Conservation (phyloP, 2,113 vertebrate species). For the Urocynchramus pylzowi region DNA sequence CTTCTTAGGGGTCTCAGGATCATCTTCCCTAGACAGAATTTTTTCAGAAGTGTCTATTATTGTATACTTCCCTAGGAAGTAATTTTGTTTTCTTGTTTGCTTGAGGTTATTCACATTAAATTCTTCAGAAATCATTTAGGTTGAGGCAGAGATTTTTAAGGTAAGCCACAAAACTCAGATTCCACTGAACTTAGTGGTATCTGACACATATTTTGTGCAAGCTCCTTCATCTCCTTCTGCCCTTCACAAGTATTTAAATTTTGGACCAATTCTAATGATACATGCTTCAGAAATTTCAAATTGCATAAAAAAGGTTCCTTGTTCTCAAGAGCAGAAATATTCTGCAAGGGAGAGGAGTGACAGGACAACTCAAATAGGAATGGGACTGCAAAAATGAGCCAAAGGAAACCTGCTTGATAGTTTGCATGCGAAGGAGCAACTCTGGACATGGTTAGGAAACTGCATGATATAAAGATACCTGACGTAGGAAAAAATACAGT, state of each 20-base stretch:
- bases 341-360: not conserved
- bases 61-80: not conserved
- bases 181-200: not conserved
- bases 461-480: not conserved
- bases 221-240: not conserved
- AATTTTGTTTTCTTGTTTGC: not conserved
- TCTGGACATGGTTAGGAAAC: not conserved
- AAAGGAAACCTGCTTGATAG: not conserved
- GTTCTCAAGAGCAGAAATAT: not conserved
- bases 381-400: not conserved
- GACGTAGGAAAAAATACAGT: not conserved
- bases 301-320: not conserved
- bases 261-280: not conserved
- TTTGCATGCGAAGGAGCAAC: not conserved
- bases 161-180: not conserved
- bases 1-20: accelerated
- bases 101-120: not conserved
- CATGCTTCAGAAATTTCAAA: not conserved
- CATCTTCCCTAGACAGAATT: not conserved
- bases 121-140: not conserved
- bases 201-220: not conserved
- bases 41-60: not conserved
- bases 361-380: not conserved
- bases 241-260: not conserved
- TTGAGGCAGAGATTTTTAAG: not conserved